A percentile compares a stretch with the other conserved stretches of the same genome.
phyloP scores from a whole-genome alignment of 1,140 invertebrate genomes.

The Homalodisca vitripennis region DNA sequence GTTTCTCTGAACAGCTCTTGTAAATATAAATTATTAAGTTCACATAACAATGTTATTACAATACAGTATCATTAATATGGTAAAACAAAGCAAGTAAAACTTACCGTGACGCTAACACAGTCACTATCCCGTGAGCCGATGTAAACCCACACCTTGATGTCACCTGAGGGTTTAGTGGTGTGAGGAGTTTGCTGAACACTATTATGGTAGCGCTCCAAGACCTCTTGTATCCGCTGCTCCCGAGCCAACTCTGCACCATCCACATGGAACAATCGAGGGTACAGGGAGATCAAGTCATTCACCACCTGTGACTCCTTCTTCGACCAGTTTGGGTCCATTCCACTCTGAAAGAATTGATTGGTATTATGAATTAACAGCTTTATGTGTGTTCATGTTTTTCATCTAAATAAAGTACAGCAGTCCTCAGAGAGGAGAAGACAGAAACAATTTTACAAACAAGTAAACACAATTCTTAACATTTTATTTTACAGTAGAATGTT shows the following conservation, averaged over 20 bases:
- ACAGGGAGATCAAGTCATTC: slow-evolving; percentile 63
- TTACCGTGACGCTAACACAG: slow-evolving; percentile 62
- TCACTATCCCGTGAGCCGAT: slow-evolving; percentile 54
- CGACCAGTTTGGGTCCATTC: slow-evolving; percentile 55
- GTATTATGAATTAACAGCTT: too few relatives aligned
- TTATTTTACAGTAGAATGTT: too few relatives aligned
- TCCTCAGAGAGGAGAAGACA: too few relatives aligned
- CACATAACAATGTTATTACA: too few relatives aligned
- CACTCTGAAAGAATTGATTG: slow-evolving; percentile 17
- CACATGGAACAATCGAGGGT: slow-evolving; percentile 60
- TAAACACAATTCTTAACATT: too few relatives aligned
- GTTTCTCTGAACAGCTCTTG: too few relatives aligned
- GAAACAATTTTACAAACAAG: too few relatives aligned
- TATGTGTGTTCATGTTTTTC: too few relatives aligned
- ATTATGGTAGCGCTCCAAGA: slow-evolving; percentile 63
- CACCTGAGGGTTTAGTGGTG: slow-evolving; percentile 66
- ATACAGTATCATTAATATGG: too few relatives aligned
- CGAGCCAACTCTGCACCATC: slow-evolving; percentile 58
- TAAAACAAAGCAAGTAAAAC: too few relatives aligned
- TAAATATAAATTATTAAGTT: too few relatives aligned
- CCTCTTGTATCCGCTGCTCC: slow-evolving; percentile 68
- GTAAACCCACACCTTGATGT: slow-evolving; percentile 79
- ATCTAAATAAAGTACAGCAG: too few relatives aligned
- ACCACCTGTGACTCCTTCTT: slow-evolving; percentile 64
- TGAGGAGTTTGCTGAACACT: slow-evolving; percentile 49